Conservation (phyloP, 2,113 vertebrate species). For the Columbina picui region DNA sequence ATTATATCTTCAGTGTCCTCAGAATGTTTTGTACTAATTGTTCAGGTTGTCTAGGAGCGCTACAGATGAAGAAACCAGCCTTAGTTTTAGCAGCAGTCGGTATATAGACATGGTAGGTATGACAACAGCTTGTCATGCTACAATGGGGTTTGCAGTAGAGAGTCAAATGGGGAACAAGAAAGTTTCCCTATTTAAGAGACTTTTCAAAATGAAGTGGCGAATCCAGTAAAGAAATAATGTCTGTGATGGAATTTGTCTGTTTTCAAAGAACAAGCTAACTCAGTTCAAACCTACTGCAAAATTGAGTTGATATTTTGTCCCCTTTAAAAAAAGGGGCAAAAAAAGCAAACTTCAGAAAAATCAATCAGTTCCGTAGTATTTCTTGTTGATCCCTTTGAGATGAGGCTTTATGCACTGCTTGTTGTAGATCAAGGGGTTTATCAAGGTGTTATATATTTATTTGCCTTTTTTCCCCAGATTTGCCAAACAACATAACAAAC, state of each 20-base stretch:
- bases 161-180: neutral
- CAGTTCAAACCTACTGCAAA: neutral
- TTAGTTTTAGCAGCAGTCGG: neutral
- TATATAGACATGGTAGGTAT: neutral
- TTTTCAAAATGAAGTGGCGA: neutral
- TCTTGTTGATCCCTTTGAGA: neutral
- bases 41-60: neutral
- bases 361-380: neutral
- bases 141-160: neutral
- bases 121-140: neutral
- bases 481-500: neutral
- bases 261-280: neutral
- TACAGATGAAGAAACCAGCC: neutral
- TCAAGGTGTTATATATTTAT: neutral
- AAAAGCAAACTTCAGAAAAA: neutral
- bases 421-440: neutral
- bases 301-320: neutral
- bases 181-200: neutral
- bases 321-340: neutral
- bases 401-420: neutral
- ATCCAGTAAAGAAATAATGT: neutral
- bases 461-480: neutral
- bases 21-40: neutral
- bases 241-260: fast-evolving
- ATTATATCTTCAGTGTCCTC: neutral